Evolutionary conservation across 1,140 invertebrate genomes (phyloP), one percentile per base, ranked within the genome.

Genomic region (Lineus longissimus): DNA sequence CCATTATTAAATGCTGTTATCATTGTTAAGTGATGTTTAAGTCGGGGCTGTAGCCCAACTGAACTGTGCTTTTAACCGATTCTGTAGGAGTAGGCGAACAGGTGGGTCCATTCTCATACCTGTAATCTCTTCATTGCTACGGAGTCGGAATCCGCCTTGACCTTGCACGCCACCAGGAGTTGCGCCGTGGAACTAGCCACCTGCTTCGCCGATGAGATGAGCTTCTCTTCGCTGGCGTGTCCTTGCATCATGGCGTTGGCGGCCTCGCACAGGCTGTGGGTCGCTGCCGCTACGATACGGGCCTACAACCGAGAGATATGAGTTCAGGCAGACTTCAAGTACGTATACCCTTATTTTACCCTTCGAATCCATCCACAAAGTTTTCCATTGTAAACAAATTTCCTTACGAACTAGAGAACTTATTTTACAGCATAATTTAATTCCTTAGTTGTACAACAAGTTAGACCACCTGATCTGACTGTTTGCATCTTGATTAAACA

Each of bases 101-200:
- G n/a, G n/a, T n/a, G n/a, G n/a, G n/a, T n/a, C n/a, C n/a, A 36
- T 15, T 56, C 55, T 29, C 69, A 64, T 72, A 86, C 87, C 81
- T 89, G 93, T 22, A 98, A 83, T n/a, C 95, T 86, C 64, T 94
- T 89, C 36, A 95, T 98, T 15, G 91, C 90, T 68, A 93, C 91
- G 30, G 93, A 95, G 61, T 95, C 91, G 0, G 93, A 91, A 83
- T 98, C 96, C 0, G 96, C 94, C 83, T 98, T 98, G 29, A 96
- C 94, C 85, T 98, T 97, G 81, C 97, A 98, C 2, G 97, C 97
- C 27, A 99, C 94, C 23, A 99, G 81, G 47, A 99, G 83, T 73
- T 98, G 95, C 1, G 97, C 97, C 0, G 97, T 99, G 0, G 93
- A 96, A 29, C 92, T 92, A 1, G 96, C 95, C 0, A 99, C 97